Percentiles rank a stretch among this genome's conserved stretches.
phyloP scores from a whole-genome alignment of 1,140 invertebrate species.

The Solenopsis fugax region DNA sequence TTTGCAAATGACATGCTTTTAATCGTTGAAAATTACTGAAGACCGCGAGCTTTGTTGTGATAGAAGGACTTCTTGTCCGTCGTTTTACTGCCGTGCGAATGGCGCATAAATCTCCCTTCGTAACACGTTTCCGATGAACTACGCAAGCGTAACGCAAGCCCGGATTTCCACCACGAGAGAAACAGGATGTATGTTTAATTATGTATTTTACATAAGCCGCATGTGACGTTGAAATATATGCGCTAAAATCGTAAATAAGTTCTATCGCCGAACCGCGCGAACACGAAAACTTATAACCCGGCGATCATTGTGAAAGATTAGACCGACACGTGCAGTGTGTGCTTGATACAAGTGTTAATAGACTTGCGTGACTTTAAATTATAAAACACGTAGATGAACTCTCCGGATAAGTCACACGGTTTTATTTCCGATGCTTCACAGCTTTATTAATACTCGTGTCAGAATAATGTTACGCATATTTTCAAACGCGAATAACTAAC shows the following conservation, averaged over 20 bases:
- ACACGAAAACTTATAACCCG: not conserved
- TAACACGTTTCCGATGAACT: constrained; percentile 46
- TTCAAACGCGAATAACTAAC: constrained; percentile 26
- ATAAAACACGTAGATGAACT: constrained; percentile 53
- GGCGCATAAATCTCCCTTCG: constrained; percentile 52
- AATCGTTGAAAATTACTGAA: constrained; percentile 43
- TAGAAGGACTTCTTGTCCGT: constrained; percentile 20
- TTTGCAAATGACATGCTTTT: constrained; percentile 24
- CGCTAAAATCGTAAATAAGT: constrained; percentile 14
- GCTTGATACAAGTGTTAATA: constrained; percentile 51
- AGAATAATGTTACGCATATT: not conserved
- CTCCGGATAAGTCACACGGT: constrained; percentile 37
- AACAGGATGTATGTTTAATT: not conserved
- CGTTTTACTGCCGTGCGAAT: constrained; percentile 55
- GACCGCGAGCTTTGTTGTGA: constrained; percentile 15
- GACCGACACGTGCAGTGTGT: not conserved
- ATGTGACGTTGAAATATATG: not conserved
- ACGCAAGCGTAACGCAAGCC: not conserved
- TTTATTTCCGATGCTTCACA: constrained; percentile 34
- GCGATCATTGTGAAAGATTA: constrained; percentile 55
- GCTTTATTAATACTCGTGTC: constrained; percentile 32
- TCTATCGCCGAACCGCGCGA: constrained; percentile 7
- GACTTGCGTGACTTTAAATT: constrained; percentile 67
- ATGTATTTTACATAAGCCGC: not conserved
- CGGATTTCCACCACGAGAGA: not conserved